phyloP scores from a whole-genome alignment of 2,888 invertebrate species.

The Euzetes globulus region DNA sequence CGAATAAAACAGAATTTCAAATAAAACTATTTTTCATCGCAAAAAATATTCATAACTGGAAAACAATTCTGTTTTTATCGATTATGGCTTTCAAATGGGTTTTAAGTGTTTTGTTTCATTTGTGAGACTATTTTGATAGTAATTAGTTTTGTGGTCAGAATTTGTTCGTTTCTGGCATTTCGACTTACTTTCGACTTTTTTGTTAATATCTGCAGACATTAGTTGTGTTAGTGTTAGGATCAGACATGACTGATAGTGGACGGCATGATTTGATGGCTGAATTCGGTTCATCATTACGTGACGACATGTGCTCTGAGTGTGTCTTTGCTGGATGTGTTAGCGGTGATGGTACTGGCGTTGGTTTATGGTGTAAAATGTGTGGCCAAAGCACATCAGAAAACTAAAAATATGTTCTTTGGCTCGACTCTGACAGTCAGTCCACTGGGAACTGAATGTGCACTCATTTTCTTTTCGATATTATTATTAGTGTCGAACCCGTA shows the following conservation, averaged over 20 bases:
- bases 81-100: too few species aligned
- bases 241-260: not conserved
- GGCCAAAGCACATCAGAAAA: not conserved
- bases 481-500: slow-evolving; percentile 12
- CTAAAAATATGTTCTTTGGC: slow-evolving; percentile 11
- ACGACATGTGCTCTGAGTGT: not conserved
- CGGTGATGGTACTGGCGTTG: not conserved
- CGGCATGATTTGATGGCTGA: not conserved
- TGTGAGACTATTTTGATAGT: too few species aligned
- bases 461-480: slow-evolving; percentile 19
- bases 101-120: too few species aligned
- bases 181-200: not conserved
- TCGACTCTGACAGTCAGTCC: not conserved
- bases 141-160: too few species aligned
- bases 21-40: too few species aligned
- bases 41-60: too few species aligned
- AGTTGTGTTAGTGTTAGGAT: not conserved
- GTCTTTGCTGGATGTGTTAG: slow-evolving; percentile 6
- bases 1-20: too few species aligned
- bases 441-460: slow-evolving; percentile 1
- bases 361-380: not conserved
- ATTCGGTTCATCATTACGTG: not conserved
- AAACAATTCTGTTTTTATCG: too few species aligned
- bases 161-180: not conserved
- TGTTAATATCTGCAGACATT: not conserved